These are phyloP conservation scores for Scelioninae gen. 2 DNA, from an alignment of 2,888 invertebrate genomes.

Conservation along the genomic window DNA sequence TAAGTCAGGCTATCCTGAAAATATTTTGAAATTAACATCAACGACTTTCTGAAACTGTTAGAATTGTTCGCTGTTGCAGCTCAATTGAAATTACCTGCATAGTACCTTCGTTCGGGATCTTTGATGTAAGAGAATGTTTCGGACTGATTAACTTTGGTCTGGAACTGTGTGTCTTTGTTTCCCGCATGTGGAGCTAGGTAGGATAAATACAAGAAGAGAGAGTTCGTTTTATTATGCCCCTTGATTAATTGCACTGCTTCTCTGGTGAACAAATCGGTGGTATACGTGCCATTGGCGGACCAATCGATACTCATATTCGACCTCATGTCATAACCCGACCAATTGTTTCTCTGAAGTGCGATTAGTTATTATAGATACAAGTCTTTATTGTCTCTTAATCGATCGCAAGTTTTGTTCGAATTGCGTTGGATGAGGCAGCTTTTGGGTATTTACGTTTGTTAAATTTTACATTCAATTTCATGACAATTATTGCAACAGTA, in stretches of 20 bases:
- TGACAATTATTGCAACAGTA: too few species aligned
- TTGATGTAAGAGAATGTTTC: slow-evolving; percentile 41
- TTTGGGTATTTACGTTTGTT: background rate
- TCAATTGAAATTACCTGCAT: slow-evolving; percentile 46
- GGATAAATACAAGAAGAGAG: slow-evolving; percentile 51
- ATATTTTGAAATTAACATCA: background rate
- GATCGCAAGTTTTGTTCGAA: slow-evolving; percentile 5
- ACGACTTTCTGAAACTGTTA: background rate
- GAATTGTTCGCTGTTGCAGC: slow-evolving; percentile 7
- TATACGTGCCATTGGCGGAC: slow-evolving; percentile 34
- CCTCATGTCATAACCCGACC: slow-evolving; percentile 55
- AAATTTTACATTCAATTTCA: background rate
- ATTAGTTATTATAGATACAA: slow-evolving; percentile 37
- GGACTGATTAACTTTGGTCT: slow-evolving; percentile 41
- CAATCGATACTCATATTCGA: slow-evolving; percentile 51
- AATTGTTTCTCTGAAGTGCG: slow-evolving; percentile 44
- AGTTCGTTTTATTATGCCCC: slow-evolving; percentile 38
- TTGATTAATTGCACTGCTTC: slow-evolving; percentile 46
- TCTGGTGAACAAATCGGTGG: slow-evolving; percentile 51
- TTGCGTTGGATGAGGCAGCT: background rate
- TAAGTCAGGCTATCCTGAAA: too few species aligned
- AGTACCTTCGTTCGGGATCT: slow-evolving; percentile 39
- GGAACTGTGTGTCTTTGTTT: slow-evolving; percentile 51
- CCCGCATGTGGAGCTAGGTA: slow-evolving; percentile 53
- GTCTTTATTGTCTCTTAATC: slow-evolving; percentile 35